phyloP scores from a whole-genome alignment of 2,113 vertebrate genomes.

The Sphaerodactylus townsendi region DNA sequence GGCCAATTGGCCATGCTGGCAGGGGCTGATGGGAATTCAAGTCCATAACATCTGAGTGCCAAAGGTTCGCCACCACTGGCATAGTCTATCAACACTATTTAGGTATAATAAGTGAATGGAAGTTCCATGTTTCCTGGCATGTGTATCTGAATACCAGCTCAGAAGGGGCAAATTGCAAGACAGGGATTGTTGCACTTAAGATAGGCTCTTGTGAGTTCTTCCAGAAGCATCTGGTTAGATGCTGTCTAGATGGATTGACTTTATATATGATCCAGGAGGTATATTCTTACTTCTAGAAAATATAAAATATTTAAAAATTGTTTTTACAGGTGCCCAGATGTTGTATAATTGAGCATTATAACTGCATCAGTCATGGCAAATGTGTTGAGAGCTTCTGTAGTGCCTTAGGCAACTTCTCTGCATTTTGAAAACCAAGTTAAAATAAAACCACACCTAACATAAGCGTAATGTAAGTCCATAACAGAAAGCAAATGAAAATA shows the following conservation, averaged over 20 bases:
- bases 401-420: not conserved
- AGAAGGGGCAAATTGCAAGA: too few species aligned
- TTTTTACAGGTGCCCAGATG: not conserved
- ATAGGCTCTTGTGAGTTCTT: not conserved
- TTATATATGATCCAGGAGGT: not conserved
- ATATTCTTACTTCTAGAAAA: not conserved
- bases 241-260: too few species aligned
- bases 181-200: not conserved
- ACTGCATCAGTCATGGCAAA: not conserved
- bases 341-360: not conserved
- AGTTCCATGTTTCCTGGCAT: not conserved
- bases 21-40: too few species aligned
- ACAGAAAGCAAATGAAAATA: conserved; percentile 18
- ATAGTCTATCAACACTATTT: not conserved
- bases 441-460: not conserved
- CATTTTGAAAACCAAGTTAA: not conserved
- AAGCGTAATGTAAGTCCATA: not conserved
- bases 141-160: not conserved
- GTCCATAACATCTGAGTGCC: too few species aligned
- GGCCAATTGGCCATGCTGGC: too few species aligned
- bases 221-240: not conserved
- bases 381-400: not conserved
- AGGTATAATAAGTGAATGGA: not conserved
- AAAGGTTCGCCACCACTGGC: too few species aligned
- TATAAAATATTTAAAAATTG: not conserved